Evolutionary conservation across 2,797 vertebrate genomes (phyloP).

Genomic region (Anabas testudineus): DNA sequence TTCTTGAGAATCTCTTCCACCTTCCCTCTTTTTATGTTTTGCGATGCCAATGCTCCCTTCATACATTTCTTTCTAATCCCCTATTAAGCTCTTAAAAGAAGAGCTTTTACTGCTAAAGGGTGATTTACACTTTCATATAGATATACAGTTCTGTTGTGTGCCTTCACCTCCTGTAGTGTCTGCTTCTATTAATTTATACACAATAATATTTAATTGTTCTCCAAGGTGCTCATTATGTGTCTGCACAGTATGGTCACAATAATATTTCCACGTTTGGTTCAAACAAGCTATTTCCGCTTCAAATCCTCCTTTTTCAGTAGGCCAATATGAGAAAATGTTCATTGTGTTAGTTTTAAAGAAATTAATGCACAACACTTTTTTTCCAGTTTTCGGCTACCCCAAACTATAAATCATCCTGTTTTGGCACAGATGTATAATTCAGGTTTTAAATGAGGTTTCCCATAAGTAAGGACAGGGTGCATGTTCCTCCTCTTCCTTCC

Average conservation of each 20-base stretch:
- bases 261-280: neutral
- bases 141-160: neutral
- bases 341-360: conserved; percentile 22
- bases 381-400: conserved; percentile 9
- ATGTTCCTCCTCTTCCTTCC: conserved; percentile 28
- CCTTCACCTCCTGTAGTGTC: conserved; percentile 8
- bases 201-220: conserved; percentile 45
- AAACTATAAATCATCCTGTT: conserved; percentile 15
- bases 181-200: conserved; percentile 29
- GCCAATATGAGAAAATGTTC: conserved; percentile 15
- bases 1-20: conserved; percentile 12
- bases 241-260: conserved; percentile 17
- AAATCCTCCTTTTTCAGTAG: conserved; percentile 4
- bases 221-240: conserved; percentile 45
- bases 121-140: conserved; percentile 34
- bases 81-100: conserved; percentile 24
- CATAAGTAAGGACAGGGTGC: conserved; percentile 14
- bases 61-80: conserved; percentile 19
- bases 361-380: conserved; percentile 13
- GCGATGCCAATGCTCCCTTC: conserved; percentile 12
- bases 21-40: conserved; percentile 18
- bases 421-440: conserved; percentile 11
- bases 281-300: conserved; percentile 23
- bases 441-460: conserved; percentile 24
- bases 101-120: conserved; percentile 13